Evolutionary conservation across 2,113 vertebrate genomes (phyloP).

Genomic region (Cyrtonyx montezumae): DNA sequence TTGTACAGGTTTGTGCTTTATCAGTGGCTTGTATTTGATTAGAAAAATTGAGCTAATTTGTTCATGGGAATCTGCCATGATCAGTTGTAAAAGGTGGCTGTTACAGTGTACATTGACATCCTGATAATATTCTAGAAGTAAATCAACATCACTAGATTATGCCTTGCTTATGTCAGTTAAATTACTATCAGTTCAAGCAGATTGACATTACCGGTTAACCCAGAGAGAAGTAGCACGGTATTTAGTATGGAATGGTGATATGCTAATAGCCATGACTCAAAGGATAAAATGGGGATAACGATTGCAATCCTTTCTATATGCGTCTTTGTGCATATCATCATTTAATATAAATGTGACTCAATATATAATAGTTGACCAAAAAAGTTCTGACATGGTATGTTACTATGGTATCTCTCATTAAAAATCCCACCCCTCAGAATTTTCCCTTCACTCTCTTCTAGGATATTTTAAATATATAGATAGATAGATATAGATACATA

Average conservation of each 20-base stretch:
- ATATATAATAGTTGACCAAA: neutral
- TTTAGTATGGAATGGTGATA: neutral
- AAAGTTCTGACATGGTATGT: neutral
- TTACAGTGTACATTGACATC: neutral
- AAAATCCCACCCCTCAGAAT: neutral
- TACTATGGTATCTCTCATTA: neutral
- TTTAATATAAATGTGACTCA: neutral
- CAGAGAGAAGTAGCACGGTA: neutral
- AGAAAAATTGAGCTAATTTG: neutral
- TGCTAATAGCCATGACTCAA: neutral
- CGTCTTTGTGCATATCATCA: neutral
- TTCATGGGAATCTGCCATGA: neutral
- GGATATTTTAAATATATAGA: neutral
- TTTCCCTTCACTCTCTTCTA: neutral
- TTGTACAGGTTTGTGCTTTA: neutral
- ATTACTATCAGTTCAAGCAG: neutral
- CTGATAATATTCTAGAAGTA: neutral
- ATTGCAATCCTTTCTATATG: neutral
- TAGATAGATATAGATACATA: neutral
- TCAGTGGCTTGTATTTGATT: neutral
- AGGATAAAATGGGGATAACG: conserved; percentile 2
- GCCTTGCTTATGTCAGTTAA: neutral
- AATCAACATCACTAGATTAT: neutral
- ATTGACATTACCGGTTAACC: neutral
- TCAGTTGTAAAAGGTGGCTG: neutral